Percentiles rank a stretch among this genome's conserved stretches.
Evolutionary conservation across 2,888 invertebrate species (phyloP).

Genomic region (Euproctis similis): DNA sequence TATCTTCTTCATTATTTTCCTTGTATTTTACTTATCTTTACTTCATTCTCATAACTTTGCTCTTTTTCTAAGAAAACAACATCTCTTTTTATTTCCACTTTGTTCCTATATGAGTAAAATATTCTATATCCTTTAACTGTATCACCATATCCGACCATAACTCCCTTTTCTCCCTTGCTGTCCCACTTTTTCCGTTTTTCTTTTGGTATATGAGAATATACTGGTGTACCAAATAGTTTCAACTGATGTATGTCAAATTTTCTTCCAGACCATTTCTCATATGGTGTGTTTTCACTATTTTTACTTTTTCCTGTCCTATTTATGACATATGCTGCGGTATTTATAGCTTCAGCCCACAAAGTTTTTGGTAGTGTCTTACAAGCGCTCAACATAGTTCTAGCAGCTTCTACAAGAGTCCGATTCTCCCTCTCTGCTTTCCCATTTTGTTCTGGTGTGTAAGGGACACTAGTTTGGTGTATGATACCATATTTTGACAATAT

Average conservation of each 20-base stretch:
- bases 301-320: conserved; percentile 7
- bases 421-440: conserved; percentile 4
- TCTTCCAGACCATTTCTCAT: no score
- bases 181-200: neutral
- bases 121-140: neutral
- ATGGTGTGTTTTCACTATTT: conserved; percentile 5
- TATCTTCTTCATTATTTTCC: neutral
- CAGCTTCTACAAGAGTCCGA: conserved; percentile 6
- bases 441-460: conserved; percentile 4
- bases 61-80: no score
- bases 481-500: no score
- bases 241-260: no score
- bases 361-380: conserved; percentile 1
- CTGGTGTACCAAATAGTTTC: conserved; percentile 1
- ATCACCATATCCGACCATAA: neutral
- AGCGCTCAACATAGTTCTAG: conserved; percentile 6
- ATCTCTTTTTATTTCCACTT: neutral
- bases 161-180: neutral
- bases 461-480: conserved; percentile 1
- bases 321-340: no score
- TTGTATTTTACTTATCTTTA: neutral
- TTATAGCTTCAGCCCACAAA: no score
- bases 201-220: neutral
- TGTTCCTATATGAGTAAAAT: neutral
- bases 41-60: no score